phyloP scores from a whole-genome alignment of 2,888 invertebrate species.

The Drosophila lacicola region DNA sequence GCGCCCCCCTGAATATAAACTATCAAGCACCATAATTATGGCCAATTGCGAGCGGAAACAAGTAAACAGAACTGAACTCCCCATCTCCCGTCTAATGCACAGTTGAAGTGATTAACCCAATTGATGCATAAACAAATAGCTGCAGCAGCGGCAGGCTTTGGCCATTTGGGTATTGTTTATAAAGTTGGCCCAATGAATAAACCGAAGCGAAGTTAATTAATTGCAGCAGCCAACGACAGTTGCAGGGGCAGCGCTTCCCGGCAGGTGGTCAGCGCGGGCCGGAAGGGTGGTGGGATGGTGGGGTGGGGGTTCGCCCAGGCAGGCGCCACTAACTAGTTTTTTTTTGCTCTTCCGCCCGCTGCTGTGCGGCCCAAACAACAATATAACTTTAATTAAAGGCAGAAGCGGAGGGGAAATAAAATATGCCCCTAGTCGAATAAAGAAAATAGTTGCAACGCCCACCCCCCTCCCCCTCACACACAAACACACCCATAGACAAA shows the following conservation, averaged over 20 bases:
- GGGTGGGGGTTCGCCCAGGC: slow-evolving; percentile 27
- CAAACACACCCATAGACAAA: not conserved
- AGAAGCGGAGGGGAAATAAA: slow-evolving; percentile 27
- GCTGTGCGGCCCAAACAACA: slow-evolving; percentile 55
- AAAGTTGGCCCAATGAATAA: slow-evolving; percentile 47
- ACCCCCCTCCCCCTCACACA: not conserved
- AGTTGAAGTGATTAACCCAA: slow-evolving; percentile 59
- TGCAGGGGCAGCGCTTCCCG: slow-evolving; percentile 39
- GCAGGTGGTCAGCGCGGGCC: slow-evolving; percentile 60
- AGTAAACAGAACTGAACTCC: slow-evolving; percentile 30
- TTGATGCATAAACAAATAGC: slow-evolving; percentile 67
- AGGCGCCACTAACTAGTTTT: slow-evolving; percentile 59
- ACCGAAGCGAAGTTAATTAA: slow-evolving; percentile 62
- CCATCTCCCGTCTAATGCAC: slow-evolving; percentile 16
- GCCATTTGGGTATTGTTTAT: slow-evolving; percentile 58
- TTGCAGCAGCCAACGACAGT: slow-evolving; percentile 67
- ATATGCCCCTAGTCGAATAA: slow-evolving; percentile 36
- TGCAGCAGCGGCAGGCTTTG: slow-evolving; percentile 19
- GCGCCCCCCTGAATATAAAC: slow-evolving; percentile 7
- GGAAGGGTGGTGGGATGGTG: slow-evolving; percentile 6
- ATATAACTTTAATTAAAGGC: slow-evolving; percentile 76
- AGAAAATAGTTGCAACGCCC: slow-evolving; percentile 47
- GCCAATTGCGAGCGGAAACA: slow-evolving; percentile 9
- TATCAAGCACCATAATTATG: slow-evolving; percentile 27
- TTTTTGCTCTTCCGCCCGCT: slow-evolving; percentile 22